Base-by-base conservation (phyloP, 2,888 invertebrate genomes). In the Xestia rhomboidea region DNA sequence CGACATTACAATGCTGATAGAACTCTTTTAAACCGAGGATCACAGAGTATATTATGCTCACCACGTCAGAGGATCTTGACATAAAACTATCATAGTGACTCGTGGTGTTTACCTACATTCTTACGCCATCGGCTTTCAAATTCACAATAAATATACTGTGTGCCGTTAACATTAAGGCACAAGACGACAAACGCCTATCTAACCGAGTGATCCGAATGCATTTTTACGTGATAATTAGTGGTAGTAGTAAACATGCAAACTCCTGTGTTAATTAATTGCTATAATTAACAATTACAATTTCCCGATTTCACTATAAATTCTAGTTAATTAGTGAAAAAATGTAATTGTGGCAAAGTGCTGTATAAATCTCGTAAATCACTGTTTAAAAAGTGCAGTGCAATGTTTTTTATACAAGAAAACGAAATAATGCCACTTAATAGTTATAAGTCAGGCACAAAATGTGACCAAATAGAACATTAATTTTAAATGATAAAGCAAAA, bases 321-420 rank as follows among this genome's bases (percentile, higher is more conserved):
- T 60, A 64, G n/a, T 60, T 54, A 66, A 66, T 66, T 66, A 69
- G 51, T n/a, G 10, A 54, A 57, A 54, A 41, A 27, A 49, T 34
- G 30, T 74, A 60, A 78, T 71, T 73, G 68, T 51, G n/a, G 30
- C 38, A 27, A 67, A 30, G n/a, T 27, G 57, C 54, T 41, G 68
- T 68, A 71, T 66, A 63, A 82, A 77, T 30, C 15, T 46, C 68
- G 44, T 41, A n/a, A 62, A 27, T 57, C 34, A 38, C 57, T 44
- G 41, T 57, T 62, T 72, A 63, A 84, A 82, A 83, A 83, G 72
- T 51, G 18, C 15, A 8, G 34, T 21, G 79, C 24, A 34, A 74
- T 68, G 34, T 24, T 6, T 24, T 63, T 24, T 38, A 27, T 13
- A 63, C 62, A 24, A 34, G 24, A 34, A 63, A 41, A n/a, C n/a